These are phyloP conservation scores for Callocephalon fimbriatum DNA, from an alignment of 2,113 vertebrate genomes.

Conservation along the genomic window DNA sequence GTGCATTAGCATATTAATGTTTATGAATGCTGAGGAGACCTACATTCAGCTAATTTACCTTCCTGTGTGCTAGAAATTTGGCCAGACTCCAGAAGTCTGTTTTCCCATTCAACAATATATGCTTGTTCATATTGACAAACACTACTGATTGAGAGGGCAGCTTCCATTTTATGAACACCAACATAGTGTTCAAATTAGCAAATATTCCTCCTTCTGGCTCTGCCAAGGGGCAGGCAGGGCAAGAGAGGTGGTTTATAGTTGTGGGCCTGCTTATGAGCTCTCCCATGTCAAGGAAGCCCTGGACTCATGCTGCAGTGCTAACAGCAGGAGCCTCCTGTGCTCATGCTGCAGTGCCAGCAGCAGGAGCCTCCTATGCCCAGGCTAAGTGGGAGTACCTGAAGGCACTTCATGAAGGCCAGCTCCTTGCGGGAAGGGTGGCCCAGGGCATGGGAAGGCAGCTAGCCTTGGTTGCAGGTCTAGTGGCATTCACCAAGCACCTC, in stretches of 20 bases:
- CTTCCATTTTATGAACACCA: neutral
- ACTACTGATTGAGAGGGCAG: neutral
- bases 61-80: neutral
- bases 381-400: neutral
- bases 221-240: neutral
- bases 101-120: neutral
- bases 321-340: rapidly evolving
- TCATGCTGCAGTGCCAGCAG: neutral
- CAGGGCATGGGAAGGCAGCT: neutral
- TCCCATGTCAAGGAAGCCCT: rapidly evolving
- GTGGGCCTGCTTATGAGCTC: neutral
- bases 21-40: neutral
- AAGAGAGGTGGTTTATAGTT: neutral
- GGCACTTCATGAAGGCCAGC: neutral
- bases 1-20: neutral
- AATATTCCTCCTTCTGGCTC: neutral
- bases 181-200: neutral
- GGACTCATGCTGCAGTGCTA: neutral
- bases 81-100: neutral
- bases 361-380: rapidly evolving
- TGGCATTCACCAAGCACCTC: neutral
- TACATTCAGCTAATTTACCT: neutral
- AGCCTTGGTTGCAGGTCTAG: rapidly evolving
- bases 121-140: neutral
- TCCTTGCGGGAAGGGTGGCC: rapidly evolving